Conservation (phyloP, 2,888 invertebrate species). For the Lissonota sp. region DNA sequence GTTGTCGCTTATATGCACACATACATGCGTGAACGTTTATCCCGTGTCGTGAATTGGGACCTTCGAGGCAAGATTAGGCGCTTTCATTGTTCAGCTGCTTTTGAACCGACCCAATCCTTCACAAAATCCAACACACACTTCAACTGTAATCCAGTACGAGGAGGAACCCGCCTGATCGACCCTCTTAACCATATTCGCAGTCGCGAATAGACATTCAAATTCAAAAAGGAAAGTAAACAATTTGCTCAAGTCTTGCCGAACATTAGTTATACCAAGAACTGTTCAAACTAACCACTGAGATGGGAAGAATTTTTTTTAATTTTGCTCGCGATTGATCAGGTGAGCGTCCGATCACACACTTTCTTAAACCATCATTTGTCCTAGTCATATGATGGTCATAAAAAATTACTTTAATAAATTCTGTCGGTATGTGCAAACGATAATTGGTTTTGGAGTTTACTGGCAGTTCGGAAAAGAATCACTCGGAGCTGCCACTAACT, state of each 20-base stretch:
- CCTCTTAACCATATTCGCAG: neutral
- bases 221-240: neutral
- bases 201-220: neutral
- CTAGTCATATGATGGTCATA: no score
- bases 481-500: no score
- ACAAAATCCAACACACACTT: neutral
- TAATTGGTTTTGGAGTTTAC: no score
- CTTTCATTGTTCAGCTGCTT: neutral
- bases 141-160: neutral
- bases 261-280: no score
- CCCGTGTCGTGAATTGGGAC: neutral
- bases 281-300: no score
- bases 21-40: neutral
- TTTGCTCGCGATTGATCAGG: no score
- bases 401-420: no score
- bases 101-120: neutral
- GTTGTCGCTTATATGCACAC: neutral
- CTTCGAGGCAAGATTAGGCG: slow-evolving; percentile 1
- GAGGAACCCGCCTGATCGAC: neutral
- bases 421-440: no score
- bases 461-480: no score
- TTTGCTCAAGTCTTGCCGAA: neutral
- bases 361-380: no score
- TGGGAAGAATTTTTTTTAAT: no score
- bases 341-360: no score